Evolutionary conservation across 37 sponge, comb jelly and placozoan species (phyloP).

Genomic region (Oopsacas minuta): DNA sequence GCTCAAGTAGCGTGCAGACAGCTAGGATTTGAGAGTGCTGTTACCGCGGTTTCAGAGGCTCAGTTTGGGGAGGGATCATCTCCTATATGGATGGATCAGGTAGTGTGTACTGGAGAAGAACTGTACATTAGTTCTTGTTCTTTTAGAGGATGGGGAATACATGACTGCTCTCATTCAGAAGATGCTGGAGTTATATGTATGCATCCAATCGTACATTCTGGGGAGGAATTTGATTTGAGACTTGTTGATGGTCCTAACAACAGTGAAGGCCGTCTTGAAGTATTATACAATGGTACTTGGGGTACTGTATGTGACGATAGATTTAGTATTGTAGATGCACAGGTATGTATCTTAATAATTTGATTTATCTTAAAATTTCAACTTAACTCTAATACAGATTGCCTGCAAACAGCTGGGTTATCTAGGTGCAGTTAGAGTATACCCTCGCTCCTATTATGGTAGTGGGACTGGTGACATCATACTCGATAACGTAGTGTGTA

Average conservation of each 20-base stretch:
- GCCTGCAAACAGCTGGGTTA: constrained; percentile 13
- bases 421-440: background rate
- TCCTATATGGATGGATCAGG: background rate
- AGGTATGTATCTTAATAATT: no score
- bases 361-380: no score
- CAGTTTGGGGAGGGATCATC: background rate
- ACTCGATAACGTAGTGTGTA: constrained; percentile 5
- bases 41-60: background rate
- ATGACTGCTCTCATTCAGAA: constrained; percentile 18
- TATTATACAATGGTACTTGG: background rate
- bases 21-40: background rate
- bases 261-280: background rate
- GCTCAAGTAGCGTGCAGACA: background rate
- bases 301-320: constrained; percentile 2
- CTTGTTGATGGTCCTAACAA: background rate
- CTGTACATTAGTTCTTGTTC: background rate
- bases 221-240: background rate
- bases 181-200: background rate
- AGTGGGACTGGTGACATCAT: background rate
- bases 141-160: background rate
- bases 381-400: background rate
- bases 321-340: background rate
- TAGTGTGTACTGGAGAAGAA: background rate
- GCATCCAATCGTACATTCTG: background rate
- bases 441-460: background rate